Evolutionary conservation across 2,888 invertebrate genomes (phyloP).

Genomic region (Pammene aurita): DNA sequence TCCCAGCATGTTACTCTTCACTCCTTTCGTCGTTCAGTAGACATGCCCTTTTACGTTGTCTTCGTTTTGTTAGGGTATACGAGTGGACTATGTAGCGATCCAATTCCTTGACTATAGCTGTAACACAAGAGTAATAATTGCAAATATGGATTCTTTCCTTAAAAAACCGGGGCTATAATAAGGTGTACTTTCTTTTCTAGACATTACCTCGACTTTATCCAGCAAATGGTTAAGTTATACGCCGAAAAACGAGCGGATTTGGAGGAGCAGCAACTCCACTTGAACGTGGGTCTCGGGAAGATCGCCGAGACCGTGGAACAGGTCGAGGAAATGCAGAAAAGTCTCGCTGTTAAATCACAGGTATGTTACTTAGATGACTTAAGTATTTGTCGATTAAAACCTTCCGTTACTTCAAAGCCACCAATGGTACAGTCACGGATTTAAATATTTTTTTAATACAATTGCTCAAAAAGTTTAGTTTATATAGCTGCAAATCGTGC

Average conservation of each 20-base stretch:
- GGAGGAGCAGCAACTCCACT: conserved; percentile 98
- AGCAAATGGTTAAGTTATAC: conserved; percentile 98
- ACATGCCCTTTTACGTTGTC: too few relatives aligned
- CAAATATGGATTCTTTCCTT: too few relatives aligned
- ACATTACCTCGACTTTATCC: conserved; percentile 99
- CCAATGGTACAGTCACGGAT: too few relatives aligned
- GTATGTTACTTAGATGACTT: conserved; percentile 57
- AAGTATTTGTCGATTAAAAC: background rate
- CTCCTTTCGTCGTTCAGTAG: too few relatives aligned
- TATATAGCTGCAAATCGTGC: too few relatives aligned
- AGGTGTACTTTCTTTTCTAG: conserved; percentile 61
- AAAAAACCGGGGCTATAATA: background rate
- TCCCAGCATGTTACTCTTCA: too few relatives aligned
- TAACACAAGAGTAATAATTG: too few relatives aligned
- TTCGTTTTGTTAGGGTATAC: too few relatives aligned
- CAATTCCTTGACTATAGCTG: too few relatives aligned
- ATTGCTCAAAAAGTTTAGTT: too few relatives aligned
- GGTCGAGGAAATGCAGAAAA: conserved; percentile 99
- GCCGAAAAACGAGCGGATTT: conserved; percentile 98
- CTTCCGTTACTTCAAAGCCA: background rate
- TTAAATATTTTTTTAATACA: too few relatives aligned
- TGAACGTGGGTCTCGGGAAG: conserved; percentile 99
- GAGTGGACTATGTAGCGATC: too few relatives aligned
- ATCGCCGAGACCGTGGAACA: conserved; percentile 99
- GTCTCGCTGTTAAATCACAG: conserved; percentile 97